A percentile compares a stretch with the other conserved stretches of the same genome.
These are phyloP conservation scores for Gymnopithys bicolor DNA, from an alignment of 2,797 vertebrate species.

Conservation along the genomic window DNA sequence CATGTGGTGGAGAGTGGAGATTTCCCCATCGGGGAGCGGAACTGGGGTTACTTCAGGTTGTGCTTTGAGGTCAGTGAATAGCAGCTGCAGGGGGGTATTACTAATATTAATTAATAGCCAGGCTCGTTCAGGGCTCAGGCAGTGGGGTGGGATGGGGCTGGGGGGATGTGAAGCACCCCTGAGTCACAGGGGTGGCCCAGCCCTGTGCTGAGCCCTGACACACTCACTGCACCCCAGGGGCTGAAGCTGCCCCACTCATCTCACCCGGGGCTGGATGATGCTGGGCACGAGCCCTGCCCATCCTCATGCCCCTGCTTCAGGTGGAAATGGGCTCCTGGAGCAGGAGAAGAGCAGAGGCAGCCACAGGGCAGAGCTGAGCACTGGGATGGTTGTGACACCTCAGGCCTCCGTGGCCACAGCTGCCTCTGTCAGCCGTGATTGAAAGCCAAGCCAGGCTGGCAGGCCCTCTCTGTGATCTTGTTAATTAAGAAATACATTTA, in stretches of 20 bases:
- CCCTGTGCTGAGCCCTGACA: not conserved
- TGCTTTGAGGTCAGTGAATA: not conserved
- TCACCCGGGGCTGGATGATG: not conserved
- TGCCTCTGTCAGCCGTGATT: constrained; percentile 59
- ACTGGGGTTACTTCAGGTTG: not conserved
- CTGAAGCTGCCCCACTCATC: not conserved
- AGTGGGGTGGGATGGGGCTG: not conserved
- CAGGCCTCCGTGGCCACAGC: not conserved
- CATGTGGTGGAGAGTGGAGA: not conserved
- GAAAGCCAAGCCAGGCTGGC: constrained; percentile 56
- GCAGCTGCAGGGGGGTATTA: not conserved
- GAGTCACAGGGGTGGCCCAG: not conserved
- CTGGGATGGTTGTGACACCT: not conserved
- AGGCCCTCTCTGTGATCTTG: constrained; percentile 66
- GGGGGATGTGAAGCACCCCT: not conserved
- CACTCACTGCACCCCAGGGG: not conserved
- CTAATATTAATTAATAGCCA: not conserved
- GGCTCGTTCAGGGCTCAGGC: not conserved
- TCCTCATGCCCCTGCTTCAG: fast-evolving
- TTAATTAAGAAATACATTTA: constrained; percentile 77
- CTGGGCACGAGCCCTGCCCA: fast-evolving
- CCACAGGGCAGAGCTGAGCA: not conserved
- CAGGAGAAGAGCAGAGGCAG: fast-evolving
- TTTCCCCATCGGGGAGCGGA: not conserved
- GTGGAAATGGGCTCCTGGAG: fast-evolving